Evolutionary conservation across 2,888 invertebrate species (phyloP).

Genomic region (Orchestes rusci): DNA sequence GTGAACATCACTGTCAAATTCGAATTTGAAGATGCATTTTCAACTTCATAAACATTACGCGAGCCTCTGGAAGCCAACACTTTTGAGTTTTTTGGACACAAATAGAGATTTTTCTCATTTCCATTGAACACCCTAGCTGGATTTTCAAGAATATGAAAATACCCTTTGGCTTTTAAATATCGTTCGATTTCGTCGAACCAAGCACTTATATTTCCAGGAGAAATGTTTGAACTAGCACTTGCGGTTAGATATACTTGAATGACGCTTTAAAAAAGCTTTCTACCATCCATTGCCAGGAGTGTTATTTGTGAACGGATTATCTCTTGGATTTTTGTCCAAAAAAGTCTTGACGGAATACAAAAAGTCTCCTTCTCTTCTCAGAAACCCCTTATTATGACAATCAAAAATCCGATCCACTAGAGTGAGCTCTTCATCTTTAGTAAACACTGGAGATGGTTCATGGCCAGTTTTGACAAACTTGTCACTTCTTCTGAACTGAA

Average conservation of each 20-base stretch:
- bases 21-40: no score
- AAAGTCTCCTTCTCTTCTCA: conserved; percentile 23
- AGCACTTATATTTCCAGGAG: no score
- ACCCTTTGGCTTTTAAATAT: conserved; percentile 21
- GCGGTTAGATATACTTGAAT: conserved; percentile 27
- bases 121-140: conserved; percentile 31
- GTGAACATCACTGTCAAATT: no score
- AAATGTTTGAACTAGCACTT: no score
- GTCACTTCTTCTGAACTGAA: no score
- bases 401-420: conserved; percentile 33
- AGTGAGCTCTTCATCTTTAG: no score
- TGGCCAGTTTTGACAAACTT: no score
- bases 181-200: no score
- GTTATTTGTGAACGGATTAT: conserved; percentile 24
- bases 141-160: conserved; percentile 26
- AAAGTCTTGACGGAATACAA: no score
- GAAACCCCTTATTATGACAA: conserved; percentile 34
- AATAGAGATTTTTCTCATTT: conserved; percentile 32
- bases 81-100: no score
- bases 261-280: conserved; percentile 27
- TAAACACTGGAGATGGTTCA: conserved; percentile 13
- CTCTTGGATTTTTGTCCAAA: conserved; percentile 12
- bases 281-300: conserved; percentile 29
- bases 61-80: no score
- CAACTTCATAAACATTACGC: no score